phyloP scores from a whole-genome alignment of 2,888 invertebrate genomes.

The Apodemia mormo region DNA sequence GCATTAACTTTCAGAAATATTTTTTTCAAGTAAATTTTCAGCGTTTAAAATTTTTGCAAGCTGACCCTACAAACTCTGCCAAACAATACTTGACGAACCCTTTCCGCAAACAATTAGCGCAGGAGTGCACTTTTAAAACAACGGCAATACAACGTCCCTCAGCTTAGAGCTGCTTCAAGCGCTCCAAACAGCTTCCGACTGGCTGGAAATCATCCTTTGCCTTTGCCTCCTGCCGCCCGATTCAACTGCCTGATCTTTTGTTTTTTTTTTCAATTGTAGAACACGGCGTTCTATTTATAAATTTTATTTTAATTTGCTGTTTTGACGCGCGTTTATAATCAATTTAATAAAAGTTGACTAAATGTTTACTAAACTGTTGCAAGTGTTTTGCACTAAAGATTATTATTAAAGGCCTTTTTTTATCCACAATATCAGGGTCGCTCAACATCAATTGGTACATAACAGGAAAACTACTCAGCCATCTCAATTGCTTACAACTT shows the following conservation, averaged over 20 bases:
- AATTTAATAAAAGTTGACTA: not conserved
- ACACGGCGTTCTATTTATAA: constrained; percentile 35
- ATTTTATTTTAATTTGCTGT: constrained; percentile 25
- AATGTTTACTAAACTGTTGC: not conserved
- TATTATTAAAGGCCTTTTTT: too few species aligned
- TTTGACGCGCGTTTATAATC: constrained; percentile 24
- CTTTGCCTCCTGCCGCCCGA: constrained; percentile 57
- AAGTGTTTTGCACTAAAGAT: too few species aligned
- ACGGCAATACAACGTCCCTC: constrained; percentile 69
- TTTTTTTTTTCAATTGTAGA: constrained; percentile 59
- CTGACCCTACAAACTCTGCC: constrained; percentile 61
- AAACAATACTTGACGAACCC: constrained; percentile 77
- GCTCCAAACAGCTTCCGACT: constrained; percentile 62
- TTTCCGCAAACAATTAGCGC: constrained; percentile 80
- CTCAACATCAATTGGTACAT: too few species aligned
- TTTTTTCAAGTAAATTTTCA: not conserved
- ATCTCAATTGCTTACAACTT: too few species aligned
- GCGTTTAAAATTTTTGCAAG: constrained; percentile 33
- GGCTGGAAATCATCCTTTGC: constrained; percentile 67
- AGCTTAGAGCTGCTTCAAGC: constrained; percentile 47
- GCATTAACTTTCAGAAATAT: not conserved
- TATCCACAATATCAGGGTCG: too few species aligned
- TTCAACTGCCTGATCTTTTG: constrained; percentile 59
- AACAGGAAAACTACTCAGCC: too few species aligned
- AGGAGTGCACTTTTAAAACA: constrained; percentile 71